These are phyloP conservation scores for Cosmia trapezina DNA, from an alignment of 2,888 invertebrate species.

Conservation along the genomic window DNA sequence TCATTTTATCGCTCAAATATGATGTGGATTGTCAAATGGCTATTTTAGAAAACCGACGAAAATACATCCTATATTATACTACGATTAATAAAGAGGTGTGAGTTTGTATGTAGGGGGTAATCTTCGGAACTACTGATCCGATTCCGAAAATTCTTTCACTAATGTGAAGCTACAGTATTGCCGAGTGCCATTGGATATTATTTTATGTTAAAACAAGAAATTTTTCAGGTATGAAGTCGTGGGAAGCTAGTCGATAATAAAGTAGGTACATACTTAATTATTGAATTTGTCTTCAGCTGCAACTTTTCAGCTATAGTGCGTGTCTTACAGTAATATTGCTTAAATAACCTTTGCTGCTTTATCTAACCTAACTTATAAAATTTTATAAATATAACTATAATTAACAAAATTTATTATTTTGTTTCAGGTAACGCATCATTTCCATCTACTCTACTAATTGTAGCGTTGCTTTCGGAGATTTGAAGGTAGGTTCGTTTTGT, in stretches of 20 bases:
- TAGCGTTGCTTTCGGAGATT: background rate
- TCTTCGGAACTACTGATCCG: too few species aligned
- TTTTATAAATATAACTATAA: background rate
- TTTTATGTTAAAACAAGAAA: too few species aligned
- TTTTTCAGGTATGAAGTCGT: too few species aligned
- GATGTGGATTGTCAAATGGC: background rate
- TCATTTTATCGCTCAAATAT: background rate
- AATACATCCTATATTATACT: background rate
- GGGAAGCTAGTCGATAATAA: too few species aligned
- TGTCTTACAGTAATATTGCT: background rate
- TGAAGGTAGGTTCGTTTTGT: constrained; percentile 3
- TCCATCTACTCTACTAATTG: background rate
- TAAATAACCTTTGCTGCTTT: background rate
- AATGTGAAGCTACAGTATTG: too few species aligned
- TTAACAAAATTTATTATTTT: constrained; percentile 16
- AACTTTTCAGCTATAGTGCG: background rate
- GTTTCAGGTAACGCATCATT: constrained; percentile 46
- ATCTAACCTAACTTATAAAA: background rate
- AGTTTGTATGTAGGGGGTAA: too few species aligned
- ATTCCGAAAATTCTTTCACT: too few species aligned
- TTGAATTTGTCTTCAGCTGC: background rate
- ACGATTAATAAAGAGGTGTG: too few species aligned
- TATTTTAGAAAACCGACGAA: background rate
- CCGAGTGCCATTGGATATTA: too few species aligned
- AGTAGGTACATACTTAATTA: too few species aligned